Evolutionary conservation across 2,888 invertebrate genomes (phyloP).

Genomic region (Trissonchulus sp.): DNA sequence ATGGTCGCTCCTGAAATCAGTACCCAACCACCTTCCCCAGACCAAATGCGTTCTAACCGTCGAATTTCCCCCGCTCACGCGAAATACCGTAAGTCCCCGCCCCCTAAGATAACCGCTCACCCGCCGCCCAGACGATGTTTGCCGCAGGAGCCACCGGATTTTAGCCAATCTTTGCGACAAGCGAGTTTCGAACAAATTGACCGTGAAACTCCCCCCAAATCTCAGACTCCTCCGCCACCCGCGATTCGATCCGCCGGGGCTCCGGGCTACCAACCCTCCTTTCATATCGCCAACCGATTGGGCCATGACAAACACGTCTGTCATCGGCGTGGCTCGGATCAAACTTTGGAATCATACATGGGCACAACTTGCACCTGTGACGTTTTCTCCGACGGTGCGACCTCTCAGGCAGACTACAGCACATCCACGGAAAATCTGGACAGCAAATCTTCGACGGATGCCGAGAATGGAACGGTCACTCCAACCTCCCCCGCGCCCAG

Average conservation of each 20-base stretch:
- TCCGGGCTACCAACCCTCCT: not conserved
- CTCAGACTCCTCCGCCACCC: not conserved
- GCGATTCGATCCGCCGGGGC: not conserved
- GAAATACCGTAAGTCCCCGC: too few species aligned
- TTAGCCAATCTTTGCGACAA: not conserved
- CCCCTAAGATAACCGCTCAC: not conserved
- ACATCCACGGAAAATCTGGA: not conserved
- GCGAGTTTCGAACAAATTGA: not conserved
- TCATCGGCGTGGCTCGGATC: not conserved
- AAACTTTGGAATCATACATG: not conserved
- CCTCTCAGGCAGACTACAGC: not conserved
- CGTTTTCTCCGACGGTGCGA: not conserved
- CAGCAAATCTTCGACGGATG: not conserved
- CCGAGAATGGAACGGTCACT: not conserved
- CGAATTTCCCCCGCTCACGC: too few species aligned
- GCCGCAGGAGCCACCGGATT: not conserved
- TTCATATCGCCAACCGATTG: not conserved
- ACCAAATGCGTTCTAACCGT: not conserved
- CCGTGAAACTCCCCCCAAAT: not conserved
- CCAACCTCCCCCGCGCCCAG: not conserved
- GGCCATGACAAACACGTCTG: not conserved
- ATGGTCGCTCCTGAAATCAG: not conserved
- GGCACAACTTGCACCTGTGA: slow-evolving; percentile 1
- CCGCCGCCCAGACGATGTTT: not conserved
- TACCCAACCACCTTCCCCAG: not conserved